Conservation (phyloP, 2,797 vertebrate genomes). For the Nannoperca obscura region DNA sequence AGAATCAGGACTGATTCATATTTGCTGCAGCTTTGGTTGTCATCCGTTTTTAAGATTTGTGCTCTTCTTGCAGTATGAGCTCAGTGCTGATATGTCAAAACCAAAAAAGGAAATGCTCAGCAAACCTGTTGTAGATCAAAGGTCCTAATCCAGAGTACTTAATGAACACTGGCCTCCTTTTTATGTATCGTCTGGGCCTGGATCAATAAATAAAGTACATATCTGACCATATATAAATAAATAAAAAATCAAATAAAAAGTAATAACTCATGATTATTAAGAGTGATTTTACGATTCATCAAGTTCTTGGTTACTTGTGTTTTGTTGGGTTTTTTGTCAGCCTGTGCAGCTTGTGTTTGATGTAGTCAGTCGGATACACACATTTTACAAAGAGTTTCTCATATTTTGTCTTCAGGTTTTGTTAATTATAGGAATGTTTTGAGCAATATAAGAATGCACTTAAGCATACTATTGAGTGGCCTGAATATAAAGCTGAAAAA, state of each 20-base stretch:
- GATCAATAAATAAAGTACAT: not conserved
- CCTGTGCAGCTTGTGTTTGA: not conserved
- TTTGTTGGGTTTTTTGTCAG: too few relatives aligned
- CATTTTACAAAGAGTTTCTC: not conserved
- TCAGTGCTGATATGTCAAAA: conserved; percentile 27
- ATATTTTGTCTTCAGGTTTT: not conserved
- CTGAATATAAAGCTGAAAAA: not conserved
- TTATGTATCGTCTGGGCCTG: not conserved
- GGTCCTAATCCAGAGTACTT: conserved; percentile 1
- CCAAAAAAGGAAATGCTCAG: conserved; percentile 2
- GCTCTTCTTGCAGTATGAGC: conserved; percentile 12
- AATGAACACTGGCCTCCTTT: conserved; percentile 3
- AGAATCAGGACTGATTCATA: not conserved
- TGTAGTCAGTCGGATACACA: not conserved
- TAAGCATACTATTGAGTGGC: not conserved
- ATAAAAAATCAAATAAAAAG: not conserved
- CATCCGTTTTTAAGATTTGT: conserved; percentile 20
- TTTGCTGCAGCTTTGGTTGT: not conserved
- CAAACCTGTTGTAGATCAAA: conserved; percentile 1
- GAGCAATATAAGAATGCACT: not conserved
- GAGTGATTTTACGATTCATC: not conserved
- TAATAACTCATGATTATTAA: not conserved
- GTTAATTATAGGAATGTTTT: not conserved
- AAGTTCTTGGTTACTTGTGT: too few relatives aligned
- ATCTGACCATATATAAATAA: not conserved